phyloP scores from a whole-genome alignment of 1,140 invertebrate species.

The Acromyrmex charruanus region DNA sequence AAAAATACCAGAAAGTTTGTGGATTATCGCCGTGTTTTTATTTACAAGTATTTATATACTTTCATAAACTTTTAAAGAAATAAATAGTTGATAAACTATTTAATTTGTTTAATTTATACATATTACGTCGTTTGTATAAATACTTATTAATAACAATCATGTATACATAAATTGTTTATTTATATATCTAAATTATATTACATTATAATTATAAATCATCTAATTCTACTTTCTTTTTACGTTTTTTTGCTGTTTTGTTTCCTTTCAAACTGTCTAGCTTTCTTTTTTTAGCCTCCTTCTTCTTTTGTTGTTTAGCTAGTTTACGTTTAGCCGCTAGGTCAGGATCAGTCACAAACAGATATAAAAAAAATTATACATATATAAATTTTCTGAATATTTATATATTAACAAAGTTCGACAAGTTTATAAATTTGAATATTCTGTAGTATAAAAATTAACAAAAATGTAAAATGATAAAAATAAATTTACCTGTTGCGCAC shows the following conservation, averaged over 20 bases:
- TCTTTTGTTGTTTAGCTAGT: conserved; percentile 91
- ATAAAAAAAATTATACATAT: conserved; percentile 71
- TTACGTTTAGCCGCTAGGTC: conserved; percentile 92
- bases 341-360: conserved; percentile 91
- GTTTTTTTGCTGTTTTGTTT: conserved; percentile 82
- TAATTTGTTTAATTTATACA: neutral
- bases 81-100: neutral
- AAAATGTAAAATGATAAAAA: conserved; percentile 32
- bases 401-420: neutral
- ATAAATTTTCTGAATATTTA: conserved; percentile 8
- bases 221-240: conserved; percentile 77
- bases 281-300: conserved; percentile 91
- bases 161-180: conserved; percentile 14
- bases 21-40: neutral
- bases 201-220: conserved; percentile 71
- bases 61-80: neutral
- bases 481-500: conserved; percentile 86
- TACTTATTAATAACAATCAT: conserved; percentile 25
- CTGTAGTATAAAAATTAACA: conserved; percentile 21
- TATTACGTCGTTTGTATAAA: neutral
- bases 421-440: conserved; percentile 31
- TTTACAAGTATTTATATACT: neutral
- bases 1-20: no score
- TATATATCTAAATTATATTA: conserved; percentile 24
- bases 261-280: conserved; percentile 88